Base-by-base conservation (phyloP, 2,113 vertebrate genomes). In the Falcunculus frontatus region DNA sequence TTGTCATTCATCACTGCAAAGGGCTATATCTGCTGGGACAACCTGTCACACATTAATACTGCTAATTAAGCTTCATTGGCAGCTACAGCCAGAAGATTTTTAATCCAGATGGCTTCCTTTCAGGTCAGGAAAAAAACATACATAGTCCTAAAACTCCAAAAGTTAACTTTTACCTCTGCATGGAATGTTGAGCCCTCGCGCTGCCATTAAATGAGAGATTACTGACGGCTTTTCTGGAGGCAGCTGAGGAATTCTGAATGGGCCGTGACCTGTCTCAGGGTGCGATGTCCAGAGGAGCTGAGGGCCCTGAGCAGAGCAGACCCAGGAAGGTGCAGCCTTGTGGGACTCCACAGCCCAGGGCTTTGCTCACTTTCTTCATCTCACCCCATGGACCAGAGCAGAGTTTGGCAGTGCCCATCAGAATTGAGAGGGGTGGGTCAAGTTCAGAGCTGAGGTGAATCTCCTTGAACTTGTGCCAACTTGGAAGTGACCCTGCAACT, bases 331-430 rank as follows among this genome's bases (percentile, higher is more conserved):
- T 64, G 69, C 65, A 77, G 41, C n/a, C 50, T 9, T 4, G 0
- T n/a, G 37, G 49, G 49, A 32, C 33, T 35, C 29, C 4, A 2
- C 44, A 68, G 46, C 39, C 22, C 2, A 0, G 15, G 35, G 7
- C 18, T 20, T 78, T 2, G 0, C 23, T 44, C 27, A 5, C 2
- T 1, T 57, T 78, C 39, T 42, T 13, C 26, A 8, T 64, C 47
- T 90, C 7, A 0, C 11, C n/a, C 3, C 2, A 0, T 8, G 12
- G 50, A 46, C 5, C 1, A 2, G 25, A 16, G 39, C 0, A 30
- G 33, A 32, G 15, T 50, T 49, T 87, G 81, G 39, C 65, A 32
- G 4, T 39, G 33, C 19, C 12, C 1, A 0, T 33, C 74, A 25
- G 74, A 13, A 9, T 16, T 41, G 32, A 76, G 53, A 52, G 4